phyloP scores from a whole-genome alignment of 2,888 invertebrate genomes.

The Melipona bicolor region DNA sequence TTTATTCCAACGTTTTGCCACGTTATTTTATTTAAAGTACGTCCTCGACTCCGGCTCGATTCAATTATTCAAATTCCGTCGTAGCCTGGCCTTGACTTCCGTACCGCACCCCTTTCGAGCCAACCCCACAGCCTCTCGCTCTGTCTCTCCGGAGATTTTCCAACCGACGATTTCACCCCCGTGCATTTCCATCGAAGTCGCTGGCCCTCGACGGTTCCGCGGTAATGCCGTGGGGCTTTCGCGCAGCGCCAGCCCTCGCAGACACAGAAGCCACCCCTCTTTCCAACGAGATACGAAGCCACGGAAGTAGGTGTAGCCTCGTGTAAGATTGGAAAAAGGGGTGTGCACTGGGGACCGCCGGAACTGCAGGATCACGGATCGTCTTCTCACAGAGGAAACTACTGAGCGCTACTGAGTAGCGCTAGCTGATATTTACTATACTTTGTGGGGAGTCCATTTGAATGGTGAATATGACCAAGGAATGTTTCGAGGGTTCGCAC shows the following conservation, averaged over 20 bases:
- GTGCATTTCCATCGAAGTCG: constrained; percentile 51
- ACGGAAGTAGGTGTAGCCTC: constrained; percentile 35
- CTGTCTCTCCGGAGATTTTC: constrained; percentile 62
- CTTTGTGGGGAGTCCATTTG: neutral
- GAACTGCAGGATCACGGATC: neutral
- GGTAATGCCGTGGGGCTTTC: constrained; percentile 52
- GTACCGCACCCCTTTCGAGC: constrained; percentile 7
- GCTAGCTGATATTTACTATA: constrained; percentile 42
- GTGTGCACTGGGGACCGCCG: constrained; percentile 28
- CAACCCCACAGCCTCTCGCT: neutral
- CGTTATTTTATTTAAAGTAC: constrained; percentile 79
- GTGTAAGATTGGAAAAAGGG: constrained; percentile 49
- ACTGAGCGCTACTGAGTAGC: neutral
- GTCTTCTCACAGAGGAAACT: constrained; percentile 4
- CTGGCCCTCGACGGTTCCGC: constrained; percentile 34
- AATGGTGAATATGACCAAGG: neutral
- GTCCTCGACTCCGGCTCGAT: constrained; percentile 71
- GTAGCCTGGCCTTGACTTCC: constrained; percentile 52
- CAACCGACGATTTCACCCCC: constrained; percentile 31
- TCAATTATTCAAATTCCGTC: constrained; percentile 79
- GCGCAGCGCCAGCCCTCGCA: constrained; percentile 13
- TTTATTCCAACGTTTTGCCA: constrained; percentile 73
- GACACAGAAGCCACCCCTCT: constrained; percentile 14
- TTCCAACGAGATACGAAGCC: constrained; percentile 29
- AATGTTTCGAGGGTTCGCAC: no score